Percentiles rank a stretch among this genome's conserved stretches.
These are phyloP conservation scores for Acipenser transmontanus DNA, from an alignment of 2,797 vertebrate genomes.

Conservation along the genomic window DNA sequence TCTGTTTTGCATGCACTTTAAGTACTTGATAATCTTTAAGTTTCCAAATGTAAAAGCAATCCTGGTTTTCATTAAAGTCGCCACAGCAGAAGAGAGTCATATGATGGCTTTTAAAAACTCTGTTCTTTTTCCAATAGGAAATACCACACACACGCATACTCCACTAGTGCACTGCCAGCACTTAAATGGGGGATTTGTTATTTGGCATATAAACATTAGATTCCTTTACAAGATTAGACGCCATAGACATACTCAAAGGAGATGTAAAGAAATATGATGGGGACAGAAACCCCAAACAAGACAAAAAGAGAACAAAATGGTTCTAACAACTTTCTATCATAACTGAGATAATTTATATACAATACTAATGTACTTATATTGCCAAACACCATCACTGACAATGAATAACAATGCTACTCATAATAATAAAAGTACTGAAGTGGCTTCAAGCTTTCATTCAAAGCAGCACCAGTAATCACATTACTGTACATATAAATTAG, in stretches of 20 bases:
- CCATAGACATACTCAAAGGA: slow-evolving; percentile 23
- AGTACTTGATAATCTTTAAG: slow-evolving; percentile 1
- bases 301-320: too few relatives aligned
- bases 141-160: slow-evolving; percentile 47
- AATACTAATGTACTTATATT: too few relatives aligned
- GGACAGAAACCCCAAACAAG: not conserved
- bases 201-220: slow-evolving; percentile 24
- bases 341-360: too few relatives aligned
- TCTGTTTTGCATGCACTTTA: slow-evolving; percentile 14
- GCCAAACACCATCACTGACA: too few relatives aligned
- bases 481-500: too few relatives aligned
- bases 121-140: slow-evolving; percentile 55
- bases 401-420: too few relatives aligned
- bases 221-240: not conserved
- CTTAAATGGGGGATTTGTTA: slow-evolving; percentile 8
- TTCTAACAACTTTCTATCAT: too few relatives aligned
- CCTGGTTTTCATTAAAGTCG: slow-evolving; percentile 53
- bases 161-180: slow-evolving; percentile 4
- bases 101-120: slow-evolving; percentile 49
- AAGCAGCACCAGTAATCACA: too few relatives aligned
- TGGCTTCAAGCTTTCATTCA: too few relatives aligned
- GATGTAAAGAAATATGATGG: slow-evolving; percentile 20
- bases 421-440: too few relatives aligned
- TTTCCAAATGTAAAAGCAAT: slow-evolving; percentile 32
- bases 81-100: slow-evolving; percentile 47